Evolutionary conservation across 1,140 invertebrate genomes (phyloP).

Genomic region (Plectus sambesii): DNA sequence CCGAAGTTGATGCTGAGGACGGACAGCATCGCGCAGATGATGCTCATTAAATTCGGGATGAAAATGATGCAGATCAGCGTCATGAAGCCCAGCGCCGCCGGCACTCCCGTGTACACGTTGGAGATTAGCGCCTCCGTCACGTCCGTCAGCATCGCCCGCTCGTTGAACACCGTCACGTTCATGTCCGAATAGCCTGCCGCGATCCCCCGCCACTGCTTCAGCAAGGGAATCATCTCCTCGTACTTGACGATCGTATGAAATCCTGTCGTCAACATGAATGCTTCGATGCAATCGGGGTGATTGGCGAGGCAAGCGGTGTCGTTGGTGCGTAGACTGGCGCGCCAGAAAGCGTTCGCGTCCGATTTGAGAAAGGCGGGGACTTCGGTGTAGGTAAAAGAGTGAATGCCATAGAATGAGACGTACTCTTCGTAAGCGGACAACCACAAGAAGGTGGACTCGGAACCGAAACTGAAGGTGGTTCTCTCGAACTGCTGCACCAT

Average conservation of each 20-base stretch:
- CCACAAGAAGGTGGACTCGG: conserved; percentile 24
- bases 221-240: conserved; percentile 23
- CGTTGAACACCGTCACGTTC: conserved; percentile 20
- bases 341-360: conserved; percentile 8
- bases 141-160: too few species aligned
- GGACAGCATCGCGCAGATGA: conserved; percentile 34
- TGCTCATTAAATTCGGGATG: conserved; percentile 40
- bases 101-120: too few species aligned
- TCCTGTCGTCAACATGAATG: conserved; percentile 25
- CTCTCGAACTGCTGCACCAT: conserved; percentile 14
- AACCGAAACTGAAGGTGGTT: conserved; percentile 14
- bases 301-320: conserved; percentile 12
- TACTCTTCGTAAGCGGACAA: conserved; percentile 21
- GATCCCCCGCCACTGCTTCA: conserved; percentile 23
- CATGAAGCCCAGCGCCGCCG: too few species aligned
- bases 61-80: conserved; percentile 41
- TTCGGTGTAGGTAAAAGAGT: conserved; percentile 19
- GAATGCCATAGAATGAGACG: conserved; percentile 10
- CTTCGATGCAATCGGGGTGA: conserved; percentile 15
- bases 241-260: conserved; percentile 23
- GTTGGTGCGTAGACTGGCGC: conserved; percentile 14
- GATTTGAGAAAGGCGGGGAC: conserved; percentile 18
- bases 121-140: too few species aligned
- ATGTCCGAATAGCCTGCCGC: conserved; percentile 14
- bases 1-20: conserved; percentile 32